Conservation (phyloP, 2,888 invertebrate species). For the Himalopsyche kuldschensis region DNA sequence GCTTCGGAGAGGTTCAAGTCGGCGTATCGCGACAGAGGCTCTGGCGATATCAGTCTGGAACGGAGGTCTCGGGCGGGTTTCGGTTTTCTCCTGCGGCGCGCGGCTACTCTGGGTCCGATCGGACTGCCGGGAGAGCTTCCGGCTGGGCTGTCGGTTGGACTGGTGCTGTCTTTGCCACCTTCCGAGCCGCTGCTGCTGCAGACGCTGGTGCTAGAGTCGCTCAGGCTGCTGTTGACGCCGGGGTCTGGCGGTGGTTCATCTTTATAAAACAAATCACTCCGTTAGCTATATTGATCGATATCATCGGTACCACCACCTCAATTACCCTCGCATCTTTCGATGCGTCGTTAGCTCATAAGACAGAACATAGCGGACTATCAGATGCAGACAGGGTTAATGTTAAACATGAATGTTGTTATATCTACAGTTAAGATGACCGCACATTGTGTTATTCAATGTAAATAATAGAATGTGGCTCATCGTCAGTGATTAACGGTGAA, state of each 20-base stretch:
- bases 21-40: slow-evolving; percentile 51
- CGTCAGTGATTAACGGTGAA: not conserved
- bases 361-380: not conserved
- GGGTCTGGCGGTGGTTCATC: slow-evolving; percentile 41
- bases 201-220: slow-evolving; percentile 13
- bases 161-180: slow-evolving; percentile 35
- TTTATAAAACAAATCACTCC: slow-evolving; percentile 39
- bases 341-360: not conserved
- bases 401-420: not conserved
- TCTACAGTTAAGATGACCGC: not conserved
- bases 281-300: slow-evolving; percentile 27
- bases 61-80: not conserved
- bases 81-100: slow-evolving; percentile 32
- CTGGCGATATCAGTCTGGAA: slow-evolving; percentile 46
- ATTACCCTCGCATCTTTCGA: not conserved
- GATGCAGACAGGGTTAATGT: not conserved
- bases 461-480: not conserved
- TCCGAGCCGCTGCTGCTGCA: slow-evolving; percentile 45
- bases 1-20: slow-evolving; percentile 56
- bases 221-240: slow-evolving; percentile 40
- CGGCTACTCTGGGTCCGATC: slow-evolving; percentile 15
- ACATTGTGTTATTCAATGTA: not conserved
- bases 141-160: slow-evolving; percentile 8
- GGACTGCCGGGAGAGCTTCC: slow-evolving; percentile 30
- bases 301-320: slow-evolving; percentile 25